Base-by-base conservation (phyloP, 2,888 invertebrate genomes). In the Metallyticus violacea region DNA sequence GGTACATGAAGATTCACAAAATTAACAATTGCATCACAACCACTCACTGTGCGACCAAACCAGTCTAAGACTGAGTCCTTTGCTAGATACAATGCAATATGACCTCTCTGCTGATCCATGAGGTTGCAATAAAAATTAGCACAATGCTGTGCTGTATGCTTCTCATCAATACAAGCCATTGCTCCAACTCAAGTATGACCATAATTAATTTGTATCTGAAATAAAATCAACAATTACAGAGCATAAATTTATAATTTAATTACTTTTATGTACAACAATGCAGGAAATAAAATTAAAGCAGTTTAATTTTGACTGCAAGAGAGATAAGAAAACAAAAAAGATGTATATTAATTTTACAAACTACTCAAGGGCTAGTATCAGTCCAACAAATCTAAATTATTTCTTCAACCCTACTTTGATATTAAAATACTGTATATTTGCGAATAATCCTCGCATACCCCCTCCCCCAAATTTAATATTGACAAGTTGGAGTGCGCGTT, bases 41-140 rank as follows among this genome's bases (percentile, higher is more conserved):
- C 86, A 9, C n/a, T 28, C 4, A 87, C 26, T 4, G 83, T 80
- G 9, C 77, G 82, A 7, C 86, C 88, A 84, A 88, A 88, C 88
- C 88, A 88, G 76, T 87, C 83, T 25, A 88, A 27, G 2, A 86
- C 28, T 7, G 85, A 83, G 28, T 88, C 85, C 7, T 86, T 77
- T 30, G 83, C 77, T 9, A 88, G 28, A 29, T 87, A 83, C 7
- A 26, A 6, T 40, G 82, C 26, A 27, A 88, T 40, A 3, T 7
- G 27, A 6, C 81, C 80, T 22, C 88, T 62, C 6, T 82, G 28
- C 9, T 88, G 81, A 77, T 88, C 88, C 15, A 86, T 22, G 22
- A 88, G 30, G 62, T 26, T 77, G 40, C 86, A 83, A 80, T 85
- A 88, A 6, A 29, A n/a, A 76, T 77, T 30, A 40, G 86, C 86